Percentiles rank a stretch among this genome's conserved stretches.
These are phyloP conservation scores for Barnardius zonarius DNA, from an alignment of 2,113 vertebrate genomes.

Conservation along the genomic window DNA sequence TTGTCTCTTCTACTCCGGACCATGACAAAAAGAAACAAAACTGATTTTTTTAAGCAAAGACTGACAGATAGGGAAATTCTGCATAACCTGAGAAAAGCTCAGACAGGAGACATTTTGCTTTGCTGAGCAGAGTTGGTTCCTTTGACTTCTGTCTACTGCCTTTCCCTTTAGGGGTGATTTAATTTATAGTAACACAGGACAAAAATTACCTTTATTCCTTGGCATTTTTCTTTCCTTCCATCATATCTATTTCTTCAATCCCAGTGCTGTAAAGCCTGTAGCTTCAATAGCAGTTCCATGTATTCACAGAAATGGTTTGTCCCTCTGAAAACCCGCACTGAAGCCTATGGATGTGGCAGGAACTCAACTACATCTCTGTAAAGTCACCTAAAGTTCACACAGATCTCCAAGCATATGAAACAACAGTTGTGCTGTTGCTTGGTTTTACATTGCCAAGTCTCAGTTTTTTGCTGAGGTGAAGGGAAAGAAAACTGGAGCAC, in stretches of 20 bases:
- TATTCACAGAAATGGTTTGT: accelerated
- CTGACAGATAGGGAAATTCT: not conserved
- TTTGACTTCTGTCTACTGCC: not conserved
- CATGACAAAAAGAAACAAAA: not conserved
- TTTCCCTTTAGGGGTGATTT: not conserved
- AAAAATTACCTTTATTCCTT: not conserved
- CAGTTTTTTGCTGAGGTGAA: slow-evolving; percentile 25
- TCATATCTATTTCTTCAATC: not conserved
- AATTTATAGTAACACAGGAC: not conserved
- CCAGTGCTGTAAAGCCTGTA: not conserved
- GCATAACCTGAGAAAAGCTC: not conserved
- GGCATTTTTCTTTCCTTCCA: not conserved
- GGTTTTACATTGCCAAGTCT: not conserved
- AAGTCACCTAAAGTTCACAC: not conserved
- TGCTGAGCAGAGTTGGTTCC: not conserved
- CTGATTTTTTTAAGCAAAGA: not conserved
- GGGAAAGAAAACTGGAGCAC: not conserved
- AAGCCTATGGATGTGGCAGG: accelerated
- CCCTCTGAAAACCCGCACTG: not conserved
- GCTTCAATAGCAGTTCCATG: not conserved
- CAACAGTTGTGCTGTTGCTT: not conserved
- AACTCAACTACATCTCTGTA: not conserved
- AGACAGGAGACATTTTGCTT: not conserved
- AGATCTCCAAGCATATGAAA: not conserved
- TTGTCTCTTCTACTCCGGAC: not conserved